These are phyloP conservation scores for Mirza zaza DNA, from an alignment of 2,113 vertebrate species.

Conservation along the genomic window DNA sequence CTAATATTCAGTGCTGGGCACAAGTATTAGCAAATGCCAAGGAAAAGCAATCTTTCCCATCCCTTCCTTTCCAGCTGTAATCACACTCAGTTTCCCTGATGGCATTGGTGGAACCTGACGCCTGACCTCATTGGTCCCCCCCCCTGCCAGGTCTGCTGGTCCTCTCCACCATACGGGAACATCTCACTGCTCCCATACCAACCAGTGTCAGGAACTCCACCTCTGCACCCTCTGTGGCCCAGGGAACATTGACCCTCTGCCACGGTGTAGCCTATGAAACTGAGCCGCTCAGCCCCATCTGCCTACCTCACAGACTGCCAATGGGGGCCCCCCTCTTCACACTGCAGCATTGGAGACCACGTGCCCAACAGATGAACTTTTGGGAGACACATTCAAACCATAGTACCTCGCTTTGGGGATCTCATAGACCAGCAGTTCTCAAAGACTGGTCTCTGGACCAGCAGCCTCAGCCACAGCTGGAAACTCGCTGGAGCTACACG, in stretches of 20 bases:
- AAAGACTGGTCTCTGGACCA: not conserved
- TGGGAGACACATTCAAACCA: not conserved
- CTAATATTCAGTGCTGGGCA: not conserved
- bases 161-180: not conserved
- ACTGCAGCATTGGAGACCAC: not conserved
- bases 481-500: not conserved
- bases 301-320: not conserved
- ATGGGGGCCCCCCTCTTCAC: not conserved
- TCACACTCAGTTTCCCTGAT: not conserved
- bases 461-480: not conserved
- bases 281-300: not conserved
- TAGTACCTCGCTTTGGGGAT: not conserved
- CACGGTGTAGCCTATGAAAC: not conserved
- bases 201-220: not conserved
- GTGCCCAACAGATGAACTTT: not conserved
- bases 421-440: not conserved
- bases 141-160: too few species aligned
- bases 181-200: not conserved
- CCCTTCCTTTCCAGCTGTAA: not conserved
- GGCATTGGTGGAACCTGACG: not conserved
- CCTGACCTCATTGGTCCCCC: constrained; percentile 6
- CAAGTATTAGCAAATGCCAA: not conserved
- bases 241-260: not conserved
- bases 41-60: not conserved
- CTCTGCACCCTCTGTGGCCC: not conserved